Evolutionary conservation across 1,140 invertebrate species (phyloP).

Genomic region (Dolichoris vasculosae): DNA sequence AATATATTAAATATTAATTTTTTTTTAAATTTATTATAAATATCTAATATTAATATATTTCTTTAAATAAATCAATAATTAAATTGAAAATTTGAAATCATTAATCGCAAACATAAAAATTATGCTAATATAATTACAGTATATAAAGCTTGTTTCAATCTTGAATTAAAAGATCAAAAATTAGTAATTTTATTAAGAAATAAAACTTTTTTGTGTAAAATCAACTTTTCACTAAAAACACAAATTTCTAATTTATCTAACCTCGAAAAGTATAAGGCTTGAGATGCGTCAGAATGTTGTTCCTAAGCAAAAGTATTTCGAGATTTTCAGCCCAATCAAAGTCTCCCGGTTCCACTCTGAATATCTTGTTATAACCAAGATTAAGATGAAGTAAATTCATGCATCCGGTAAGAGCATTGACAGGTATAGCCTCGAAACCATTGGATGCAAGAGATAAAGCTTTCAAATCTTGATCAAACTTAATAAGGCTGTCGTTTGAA

Average conservation of each 20-base stretch:
- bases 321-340: conserved; percentile 89
- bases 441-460: conserved; percentile 89
- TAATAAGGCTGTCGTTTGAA: conserved; percentile 75
- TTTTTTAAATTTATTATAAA: no score
- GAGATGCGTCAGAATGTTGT: conserved; percentile 87
- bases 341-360: conserved; percentile 82
- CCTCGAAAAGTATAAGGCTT: conserved; percentile 82
- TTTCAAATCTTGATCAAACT: conserved; percentile 79
- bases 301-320: conserved; percentile 88
- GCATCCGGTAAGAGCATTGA: conserved; percentile 78
- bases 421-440: conserved; percentile 82
- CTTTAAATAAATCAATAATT: no score
- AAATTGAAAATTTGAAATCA: no score
- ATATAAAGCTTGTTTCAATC: no score
- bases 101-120: no score
- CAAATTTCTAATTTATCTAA: background rate
- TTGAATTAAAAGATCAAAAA: no score
- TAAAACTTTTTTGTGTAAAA: background rate
- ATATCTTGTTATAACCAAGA: conserved; percentile 90
- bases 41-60: no score
- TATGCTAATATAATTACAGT: no score
- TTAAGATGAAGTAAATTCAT: conserved; percentile 86
- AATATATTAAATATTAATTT: no score
- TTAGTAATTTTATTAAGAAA: no score
- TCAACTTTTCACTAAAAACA: background rate